These are phyloP conservation scores for Mergus octosetaceus DNA, from an alignment of 2,797 vertebrate species.

Conservation along the genomic window DNA sequence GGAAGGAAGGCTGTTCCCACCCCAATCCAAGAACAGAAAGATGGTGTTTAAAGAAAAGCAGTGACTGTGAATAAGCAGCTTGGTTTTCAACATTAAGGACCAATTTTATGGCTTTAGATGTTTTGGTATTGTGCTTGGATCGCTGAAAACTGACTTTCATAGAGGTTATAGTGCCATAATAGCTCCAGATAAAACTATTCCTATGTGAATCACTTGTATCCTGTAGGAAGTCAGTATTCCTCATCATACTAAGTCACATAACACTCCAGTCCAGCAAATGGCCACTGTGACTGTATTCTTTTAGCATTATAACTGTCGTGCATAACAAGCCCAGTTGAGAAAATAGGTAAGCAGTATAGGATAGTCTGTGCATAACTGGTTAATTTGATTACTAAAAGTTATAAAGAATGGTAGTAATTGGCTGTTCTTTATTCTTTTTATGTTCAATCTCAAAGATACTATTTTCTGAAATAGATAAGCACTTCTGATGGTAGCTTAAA, in stretches of 20 bases:
- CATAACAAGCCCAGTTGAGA: not conserved
- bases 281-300: not conserved
- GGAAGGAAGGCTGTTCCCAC: not conserved
- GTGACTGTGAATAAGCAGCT: not conserved
- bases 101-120: not conserved
- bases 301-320: not conserved
- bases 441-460: not conserved
- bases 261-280: not conserved
- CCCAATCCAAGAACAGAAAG: not conserved
- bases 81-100: not conserved
- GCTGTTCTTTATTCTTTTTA: not conserved
- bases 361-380: not conserved
- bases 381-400: not conserved
- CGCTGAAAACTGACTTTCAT: not conserved
- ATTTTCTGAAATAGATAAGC: not conserved
- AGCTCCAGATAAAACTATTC: not conserved
- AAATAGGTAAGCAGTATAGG: not conserved
- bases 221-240: not conserved
- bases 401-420: not conserved
- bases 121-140: not conserved
- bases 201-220: not conserved
- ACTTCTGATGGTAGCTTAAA: not conserved
- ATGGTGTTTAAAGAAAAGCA: constrained; percentile 15
- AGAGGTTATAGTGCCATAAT: not conserved
- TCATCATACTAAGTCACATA: not conserved